Conservation (phyloP, 1,140 invertebrate genomes). For the Drosophila erecta region DNA sequence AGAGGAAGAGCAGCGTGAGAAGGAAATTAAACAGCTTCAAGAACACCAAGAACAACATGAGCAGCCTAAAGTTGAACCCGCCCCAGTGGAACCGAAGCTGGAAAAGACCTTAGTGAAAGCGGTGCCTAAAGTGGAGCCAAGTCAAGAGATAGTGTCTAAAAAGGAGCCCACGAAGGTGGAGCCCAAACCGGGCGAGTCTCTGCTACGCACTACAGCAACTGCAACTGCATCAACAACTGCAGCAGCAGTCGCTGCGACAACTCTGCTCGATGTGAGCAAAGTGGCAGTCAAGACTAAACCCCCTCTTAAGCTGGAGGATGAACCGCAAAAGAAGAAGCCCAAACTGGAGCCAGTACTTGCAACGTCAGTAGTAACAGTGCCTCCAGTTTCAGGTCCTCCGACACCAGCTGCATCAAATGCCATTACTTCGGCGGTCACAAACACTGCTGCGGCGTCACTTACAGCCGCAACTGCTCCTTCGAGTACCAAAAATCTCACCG, state of each 20-base stretch:
- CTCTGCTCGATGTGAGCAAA: conserved; percentile 38
- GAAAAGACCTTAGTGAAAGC: conserved; percentile 21
- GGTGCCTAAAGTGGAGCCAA: conserved; percentile 24
- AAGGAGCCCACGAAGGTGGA: conserved; percentile 32
- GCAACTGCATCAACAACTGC: not conserved
- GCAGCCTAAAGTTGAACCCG: conserved; percentile 5
- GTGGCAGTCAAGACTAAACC: conserved; percentile 33
- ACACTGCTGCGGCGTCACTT: not conserved
- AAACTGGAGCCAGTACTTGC: conserved; percentile 41
- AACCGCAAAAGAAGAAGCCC: conserved; percentile 60
- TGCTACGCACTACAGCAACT: conserved; percentile 50
- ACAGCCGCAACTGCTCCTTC: conserved; percentile 9
- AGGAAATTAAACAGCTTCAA: conserved; percentile 55
- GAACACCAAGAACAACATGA: conserved; percentile 10
- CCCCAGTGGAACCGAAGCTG: conserved; percentile 16
- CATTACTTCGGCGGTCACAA: not conserved
- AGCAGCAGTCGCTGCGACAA: conserved; percentile 10
- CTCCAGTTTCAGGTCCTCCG: not conserved
- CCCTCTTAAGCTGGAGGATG: conserved; percentile 51
- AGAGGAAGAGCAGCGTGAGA: conserved; percentile 58
- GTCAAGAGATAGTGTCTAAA: conserved; percentile 8
- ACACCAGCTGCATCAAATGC: not conserved
- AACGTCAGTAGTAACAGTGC: not conserved
- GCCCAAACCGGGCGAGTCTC: conserved; percentile 67
- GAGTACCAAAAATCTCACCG: conserved; percentile 72